These are phyloP conservation scores for Lates japonicus DNA, from an alignment of 2,797 vertebrate genomes.

Conservation along the genomic window DNA sequence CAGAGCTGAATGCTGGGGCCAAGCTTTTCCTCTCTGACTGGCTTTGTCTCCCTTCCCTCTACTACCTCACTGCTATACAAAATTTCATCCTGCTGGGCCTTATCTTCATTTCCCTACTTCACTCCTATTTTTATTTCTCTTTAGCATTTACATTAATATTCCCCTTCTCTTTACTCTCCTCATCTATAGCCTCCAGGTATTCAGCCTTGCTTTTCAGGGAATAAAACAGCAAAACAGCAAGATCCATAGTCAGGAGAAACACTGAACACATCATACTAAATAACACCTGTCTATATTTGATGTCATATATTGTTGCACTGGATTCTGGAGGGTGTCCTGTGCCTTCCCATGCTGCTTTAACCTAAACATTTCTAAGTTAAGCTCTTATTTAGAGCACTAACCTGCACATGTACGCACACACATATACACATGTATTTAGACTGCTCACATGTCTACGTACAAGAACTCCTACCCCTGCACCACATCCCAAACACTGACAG, in stretches of 20 bases:
- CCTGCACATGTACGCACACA: constrained; percentile 28
- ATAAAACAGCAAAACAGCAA: neutral
- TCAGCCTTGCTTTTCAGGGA: constrained; percentile 18
- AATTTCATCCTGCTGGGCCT: constrained; percentile 15
- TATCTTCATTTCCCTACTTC: neutral
- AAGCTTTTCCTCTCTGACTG: constrained; percentile 58
- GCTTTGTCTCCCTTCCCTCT: constrained; percentile 68
- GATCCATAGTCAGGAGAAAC: neutral
- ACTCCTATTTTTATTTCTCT: neutral
- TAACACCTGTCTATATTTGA: constrained; percentile 13
- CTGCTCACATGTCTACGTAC: constrained; percentile 54
- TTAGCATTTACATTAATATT: neutral
- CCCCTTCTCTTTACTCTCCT: neutral
- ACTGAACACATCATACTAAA: neutral
- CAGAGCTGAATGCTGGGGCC: constrained; percentile 70
- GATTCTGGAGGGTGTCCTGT: constrained; percentile 10
- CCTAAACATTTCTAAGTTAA: constrained; percentile 22
- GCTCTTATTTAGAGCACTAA: constrained; percentile 22
- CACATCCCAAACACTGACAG: constrained; percentile 38
- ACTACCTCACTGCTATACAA: constrained; percentile 26
- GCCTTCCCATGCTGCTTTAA: constrained; percentile 21
- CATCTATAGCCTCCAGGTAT: neutral
- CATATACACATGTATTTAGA: constrained; percentile 23
- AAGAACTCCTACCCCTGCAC: no score
- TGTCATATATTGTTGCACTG: constrained; percentile 38